A percentile compares a stretch with the other conserved stretches of the same genome.
These are phyloP conservation scores for Cataglyphis livida DNA, from an alignment of 2,888 invertebrate genomes.

Conservation along the genomic window DNA sequence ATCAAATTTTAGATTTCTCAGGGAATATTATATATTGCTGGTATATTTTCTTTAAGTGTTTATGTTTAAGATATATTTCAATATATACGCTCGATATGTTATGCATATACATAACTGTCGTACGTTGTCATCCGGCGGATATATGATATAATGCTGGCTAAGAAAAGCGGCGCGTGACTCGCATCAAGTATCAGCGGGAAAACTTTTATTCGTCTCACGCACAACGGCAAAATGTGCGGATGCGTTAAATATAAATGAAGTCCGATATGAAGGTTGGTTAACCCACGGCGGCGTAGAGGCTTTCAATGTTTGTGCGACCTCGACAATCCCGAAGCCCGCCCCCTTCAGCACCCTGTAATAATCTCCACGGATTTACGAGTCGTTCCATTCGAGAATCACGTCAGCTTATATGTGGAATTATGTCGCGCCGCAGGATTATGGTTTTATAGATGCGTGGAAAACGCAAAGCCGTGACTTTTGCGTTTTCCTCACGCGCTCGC, in stretches of 20 bases:
- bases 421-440: conserved; percentile 61
- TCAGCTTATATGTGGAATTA: conserved; percentile 61
- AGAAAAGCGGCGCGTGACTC: conserved; percentile 24
- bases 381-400: conserved; percentile 55
- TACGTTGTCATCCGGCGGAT: neutral
- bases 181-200: conserved; percentile 4
- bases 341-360: conserved; percentile 62
- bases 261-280: conserved; percentile 47
- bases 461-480: conserved; percentile 29
- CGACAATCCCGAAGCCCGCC: conserved; percentile 44
- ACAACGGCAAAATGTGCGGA: conserved; percentile 42
- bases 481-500: neutral
- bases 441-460: conserved; percentile 50
- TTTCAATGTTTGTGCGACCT: conserved; percentile 56
- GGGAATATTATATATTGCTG: neutral
- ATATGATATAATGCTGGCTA: conserved; percentile 10
- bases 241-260: conserved; percentile 53
- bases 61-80: neutral
- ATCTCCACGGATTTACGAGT: conserved; percentile 70
- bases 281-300: conserved; percentile 31
- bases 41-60: neutral
- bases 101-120: neutral
- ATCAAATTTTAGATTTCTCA: neutral
- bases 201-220: conserved; percentile 46
- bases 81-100: conserved; percentile 1